These are phyloP conservation scores for Vandiemenella viatica DNA, from an alignment of 2,888 invertebrate species.

Conservation along the genomic window DNA sequence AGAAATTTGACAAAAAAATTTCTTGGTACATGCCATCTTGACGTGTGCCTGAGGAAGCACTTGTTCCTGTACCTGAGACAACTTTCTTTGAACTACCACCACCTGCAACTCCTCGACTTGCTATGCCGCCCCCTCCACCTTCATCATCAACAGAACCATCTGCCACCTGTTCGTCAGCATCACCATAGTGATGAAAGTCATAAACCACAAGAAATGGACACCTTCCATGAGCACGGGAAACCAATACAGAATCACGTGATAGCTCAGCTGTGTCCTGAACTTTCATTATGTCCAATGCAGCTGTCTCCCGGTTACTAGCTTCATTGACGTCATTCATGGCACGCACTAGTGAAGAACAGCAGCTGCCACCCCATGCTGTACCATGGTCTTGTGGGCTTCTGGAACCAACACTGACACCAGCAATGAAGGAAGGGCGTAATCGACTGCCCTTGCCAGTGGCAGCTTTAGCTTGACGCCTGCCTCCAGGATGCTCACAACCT, in stretches of 20 bases:
- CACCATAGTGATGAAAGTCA: constrained; percentile 46
- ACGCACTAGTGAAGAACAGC: constrained; percentile 35
- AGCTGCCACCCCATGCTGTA: constrained; percentile 11
- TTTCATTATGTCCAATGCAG: constrained; percentile 33
- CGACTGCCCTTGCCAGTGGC: neutral
- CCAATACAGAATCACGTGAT: constrained; percentile 19
- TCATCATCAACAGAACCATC: constrained; percentile 12
- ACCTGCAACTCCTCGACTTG: constrained; percentile 8
- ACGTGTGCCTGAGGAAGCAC: constrained; percentile 28
- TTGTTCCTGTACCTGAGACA: constrained; percentile 35
- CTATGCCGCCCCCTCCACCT: constrained; percentile 6
- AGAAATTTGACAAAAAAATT: constrained; percentile 27
- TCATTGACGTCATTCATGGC: constrained; percentile 66
- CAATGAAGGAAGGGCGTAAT: constrained; percentile 24
- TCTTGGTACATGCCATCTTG: constrained; percentile 29
- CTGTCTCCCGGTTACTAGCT: constrained; percentile 35
- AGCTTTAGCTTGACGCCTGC: neutral
- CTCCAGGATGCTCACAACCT: no score
- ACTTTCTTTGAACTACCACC: constrained; percentile 25
- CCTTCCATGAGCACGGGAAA: constrained; percentile 24
- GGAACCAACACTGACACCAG: constrained; percentile 21
- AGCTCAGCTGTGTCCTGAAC: constrained; percentile 24
- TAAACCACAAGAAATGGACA: constrained; percentile 45
- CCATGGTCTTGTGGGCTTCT: constrained; percentile 5
- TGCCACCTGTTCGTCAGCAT: constrained; percentile 5